Percentiles rank a stretch among this genome's conserved stretches.
phyloP scores from a whole-genome alignment of 2,888 invertebrate species.

The Apodemia zela region DNA sequence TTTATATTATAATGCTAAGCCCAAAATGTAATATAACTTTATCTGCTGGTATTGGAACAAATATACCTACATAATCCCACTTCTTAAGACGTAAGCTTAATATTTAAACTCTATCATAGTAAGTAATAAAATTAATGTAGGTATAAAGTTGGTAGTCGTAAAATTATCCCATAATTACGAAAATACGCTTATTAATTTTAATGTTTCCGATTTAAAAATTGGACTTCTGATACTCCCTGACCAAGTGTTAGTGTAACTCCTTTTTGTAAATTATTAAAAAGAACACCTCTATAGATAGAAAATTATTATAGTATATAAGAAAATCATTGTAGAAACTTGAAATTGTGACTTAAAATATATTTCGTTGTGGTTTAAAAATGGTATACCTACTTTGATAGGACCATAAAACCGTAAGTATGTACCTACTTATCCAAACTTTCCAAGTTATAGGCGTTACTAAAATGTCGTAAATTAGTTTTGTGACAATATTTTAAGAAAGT shows the following conservation, averaged over 20 bases:
- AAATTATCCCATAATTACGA: conserved; percentile 70
- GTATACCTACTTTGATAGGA: background rate
- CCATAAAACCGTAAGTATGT: background rate
- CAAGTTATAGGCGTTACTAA: too few species aligned
- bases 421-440: too few species aligned
- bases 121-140: conserved; percentile 28
- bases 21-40: conserved; percentile 25
- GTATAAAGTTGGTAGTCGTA: conserved; percentile 32
- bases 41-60: conserved; percentile 69
- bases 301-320: conserved; percentile 35
- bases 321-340: conserved; percentile 9
- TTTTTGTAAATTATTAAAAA: conserved; percentile 54
- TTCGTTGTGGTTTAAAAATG: background rate
- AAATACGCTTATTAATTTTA: conserved; percentile 79
- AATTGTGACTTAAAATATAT: background rate
- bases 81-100: background rate
- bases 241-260: conserved; percentile 73
- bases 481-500: too few species aligned
- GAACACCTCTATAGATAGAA: conserved; percentile 61
- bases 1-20: background rate
- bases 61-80: conserved; percentile 24
- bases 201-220: conserved; percentile 74
- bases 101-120: conserved; percentile 12
- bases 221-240: conserved; percentile 77
- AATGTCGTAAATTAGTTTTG: too few species aligned